Evolutionary conservation across 2,113 vertebrate genomes (phyloP).

Genomic region (Pituophis catenifer): DNA sequence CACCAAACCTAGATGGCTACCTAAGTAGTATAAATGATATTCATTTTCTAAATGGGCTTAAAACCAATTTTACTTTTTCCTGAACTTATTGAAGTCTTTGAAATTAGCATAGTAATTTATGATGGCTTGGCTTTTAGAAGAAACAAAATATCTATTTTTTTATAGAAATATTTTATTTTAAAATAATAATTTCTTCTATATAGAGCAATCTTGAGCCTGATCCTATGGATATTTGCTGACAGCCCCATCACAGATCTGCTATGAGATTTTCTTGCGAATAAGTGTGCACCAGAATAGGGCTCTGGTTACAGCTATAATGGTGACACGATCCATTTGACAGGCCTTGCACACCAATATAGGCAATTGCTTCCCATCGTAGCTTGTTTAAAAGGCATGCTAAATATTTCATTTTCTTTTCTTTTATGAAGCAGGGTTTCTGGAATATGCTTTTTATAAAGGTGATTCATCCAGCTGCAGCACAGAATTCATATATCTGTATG

Average conservation of each 20-base stretch:
- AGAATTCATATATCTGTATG: neutral
- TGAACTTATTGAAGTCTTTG: neutral
- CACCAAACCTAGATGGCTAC: neutral
- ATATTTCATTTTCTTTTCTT: neutral
- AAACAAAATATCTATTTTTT: neutral
- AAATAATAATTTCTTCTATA: neutral
- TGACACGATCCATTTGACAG: neutral
- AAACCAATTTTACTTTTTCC: rapidly evolving
- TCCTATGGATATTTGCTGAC: neutral
- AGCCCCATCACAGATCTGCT: neutral
- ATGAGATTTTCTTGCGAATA: neutral
- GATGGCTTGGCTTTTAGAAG: neutral
- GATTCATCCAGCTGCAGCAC: neutral
- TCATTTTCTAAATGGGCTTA: neutral
- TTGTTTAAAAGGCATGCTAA: neutral
- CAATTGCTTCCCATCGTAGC: neutral
- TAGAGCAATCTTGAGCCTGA: neutral
- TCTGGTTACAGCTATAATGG: neutral
- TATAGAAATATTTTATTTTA: neutral
- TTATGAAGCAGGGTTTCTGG: neutral
- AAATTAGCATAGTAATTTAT: neutral
- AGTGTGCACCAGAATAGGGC: neutral
- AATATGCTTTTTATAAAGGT: neutral
- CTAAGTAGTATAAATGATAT: neutral
- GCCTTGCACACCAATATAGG: neutral